Conservation (phyloP, 2,888 invertebrate genomes). For the Nephrocerus scutellatus region DNA sequence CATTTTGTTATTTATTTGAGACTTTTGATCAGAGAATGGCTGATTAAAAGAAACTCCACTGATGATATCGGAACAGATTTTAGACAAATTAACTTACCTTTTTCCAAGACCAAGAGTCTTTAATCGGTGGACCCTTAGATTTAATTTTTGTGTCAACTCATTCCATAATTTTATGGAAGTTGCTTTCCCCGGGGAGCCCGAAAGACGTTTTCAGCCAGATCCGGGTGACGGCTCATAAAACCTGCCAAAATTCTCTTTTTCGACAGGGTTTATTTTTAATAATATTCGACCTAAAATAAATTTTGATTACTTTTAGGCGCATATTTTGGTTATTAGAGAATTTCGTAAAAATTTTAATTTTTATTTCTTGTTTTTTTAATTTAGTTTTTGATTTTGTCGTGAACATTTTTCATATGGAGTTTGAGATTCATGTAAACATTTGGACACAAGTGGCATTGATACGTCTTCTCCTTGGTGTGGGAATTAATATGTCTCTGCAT, state of each 20-base stretch:
- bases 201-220: background rate
- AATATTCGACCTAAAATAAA: background rate
- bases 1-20: no score
- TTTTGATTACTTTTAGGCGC: no score
- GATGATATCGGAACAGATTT: no score
- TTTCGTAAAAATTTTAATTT: no score
- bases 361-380: no score
- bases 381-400: no score
- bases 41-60: background rate
- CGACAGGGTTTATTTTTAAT: background rate
- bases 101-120: background rate
- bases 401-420: no score
- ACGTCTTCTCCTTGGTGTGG: constrained; percentile 18
- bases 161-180: no score
- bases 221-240: constrained; percentile 1
- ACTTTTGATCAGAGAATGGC: constrained; percentile 1
- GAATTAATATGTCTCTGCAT: constrained; percentile 17
- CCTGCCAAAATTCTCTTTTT: background rate
- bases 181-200: background rate
- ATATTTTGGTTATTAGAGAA: no score
- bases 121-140: constrained; percentile 1
- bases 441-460: no score
- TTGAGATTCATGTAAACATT: no score
- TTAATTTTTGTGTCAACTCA: no score
- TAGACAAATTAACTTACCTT: constrained; percentile 1